Conservation (phyloP, 1,140 invertebrate species). For the Habropoda laboriosa region DNA sequence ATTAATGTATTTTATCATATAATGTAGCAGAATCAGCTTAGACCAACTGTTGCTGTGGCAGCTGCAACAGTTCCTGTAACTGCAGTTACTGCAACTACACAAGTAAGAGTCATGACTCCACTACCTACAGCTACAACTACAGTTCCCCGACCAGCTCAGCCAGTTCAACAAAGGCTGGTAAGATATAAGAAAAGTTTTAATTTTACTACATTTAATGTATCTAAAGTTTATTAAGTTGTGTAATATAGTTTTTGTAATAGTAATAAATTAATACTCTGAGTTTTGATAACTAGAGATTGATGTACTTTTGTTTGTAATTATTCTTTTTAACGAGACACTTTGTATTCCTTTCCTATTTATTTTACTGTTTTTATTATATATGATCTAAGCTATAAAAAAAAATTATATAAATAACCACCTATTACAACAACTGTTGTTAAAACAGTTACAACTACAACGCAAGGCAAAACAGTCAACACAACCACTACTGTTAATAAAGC, state of each 20-base stretch:
- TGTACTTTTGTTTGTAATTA: background rate
- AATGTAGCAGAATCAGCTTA: slow-evolving; percentile 74
- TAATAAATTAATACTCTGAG: background rate
- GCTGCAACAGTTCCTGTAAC: slow-evolving; percentile 70
- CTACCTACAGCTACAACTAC: slow-evolving; percentile 75
- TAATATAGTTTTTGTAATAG: background rate
- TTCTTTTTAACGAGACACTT: background rate
- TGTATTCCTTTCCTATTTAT: background rate
- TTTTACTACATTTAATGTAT: background rate
- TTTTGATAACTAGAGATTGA: background rate
- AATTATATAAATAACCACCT: slow-evolving; percentile 72
- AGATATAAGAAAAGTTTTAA: slow-evolving; percentile 28
- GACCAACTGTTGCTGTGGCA: slow-evolving; percentile 72
- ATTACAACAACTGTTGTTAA: slow-evolving; percentile 71
- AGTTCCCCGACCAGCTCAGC: slow-evolving; percentile 76
- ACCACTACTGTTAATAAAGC: slow-evolving; percentile 78
- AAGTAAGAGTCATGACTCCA: slow-evolving; percentile 84
- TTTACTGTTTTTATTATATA: background rate
- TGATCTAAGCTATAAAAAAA: background rate
- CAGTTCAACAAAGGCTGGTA: slow-evolving; percentile 81
- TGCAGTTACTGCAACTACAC: slow-evolving; percentile 80
- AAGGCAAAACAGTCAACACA: slow-evolving; percentile 76
- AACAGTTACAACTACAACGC: slow-evolving; percentile 68
- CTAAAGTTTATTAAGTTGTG: background rate
- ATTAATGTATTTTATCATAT: slow-evolving; percentile 24